Evolutionary conservation across 2,113 vertebrate genomes (phyloP).

Genomic region (Dromas ardeola): DNA sequence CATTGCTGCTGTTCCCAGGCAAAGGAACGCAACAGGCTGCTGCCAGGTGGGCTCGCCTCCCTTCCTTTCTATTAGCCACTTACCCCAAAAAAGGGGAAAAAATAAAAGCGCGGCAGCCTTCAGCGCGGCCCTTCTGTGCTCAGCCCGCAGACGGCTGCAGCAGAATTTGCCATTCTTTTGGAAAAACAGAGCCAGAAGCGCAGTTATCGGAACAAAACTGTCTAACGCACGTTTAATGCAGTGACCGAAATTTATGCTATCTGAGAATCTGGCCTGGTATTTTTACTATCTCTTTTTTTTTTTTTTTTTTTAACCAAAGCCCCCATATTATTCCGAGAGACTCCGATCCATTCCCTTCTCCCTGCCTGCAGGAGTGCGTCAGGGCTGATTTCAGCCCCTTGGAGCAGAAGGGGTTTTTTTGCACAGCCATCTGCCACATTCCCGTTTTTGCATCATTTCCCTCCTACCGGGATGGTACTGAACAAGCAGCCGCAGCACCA

Average conservation of each 20-base stretch:
- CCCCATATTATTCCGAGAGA: neutral
- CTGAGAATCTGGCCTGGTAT: neutral
- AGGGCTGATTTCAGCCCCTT: neutral
- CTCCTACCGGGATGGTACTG: neutral
- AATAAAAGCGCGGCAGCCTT: neutral
- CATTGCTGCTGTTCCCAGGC: accelerated
- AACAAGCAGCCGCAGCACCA: neutral
- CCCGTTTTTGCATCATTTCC: neutral
- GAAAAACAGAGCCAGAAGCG: neutral
- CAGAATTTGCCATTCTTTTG: neutral
- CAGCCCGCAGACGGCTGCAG: neutral
- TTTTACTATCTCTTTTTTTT: neutral
- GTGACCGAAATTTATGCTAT: neutral
- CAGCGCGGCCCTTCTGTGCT: neutral
- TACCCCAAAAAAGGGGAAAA: accelerated
- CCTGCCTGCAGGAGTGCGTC: neutral
- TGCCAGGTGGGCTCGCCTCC: neutral
- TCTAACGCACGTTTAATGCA: accelerated
- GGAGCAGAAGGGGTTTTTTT: neutral
- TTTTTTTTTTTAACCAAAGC: neutral
- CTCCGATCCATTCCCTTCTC: neutral
- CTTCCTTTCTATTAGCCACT: accelerated
- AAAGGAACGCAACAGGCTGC: neutral
- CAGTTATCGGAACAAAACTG: neutral
- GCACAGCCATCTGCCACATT: conserved; percentile 32